These are phyloP conservation scores for Cordilura impudica DNA, from an alignment of 2,888 invertebrate genomes.

Conservation along the genomic window DNA sequence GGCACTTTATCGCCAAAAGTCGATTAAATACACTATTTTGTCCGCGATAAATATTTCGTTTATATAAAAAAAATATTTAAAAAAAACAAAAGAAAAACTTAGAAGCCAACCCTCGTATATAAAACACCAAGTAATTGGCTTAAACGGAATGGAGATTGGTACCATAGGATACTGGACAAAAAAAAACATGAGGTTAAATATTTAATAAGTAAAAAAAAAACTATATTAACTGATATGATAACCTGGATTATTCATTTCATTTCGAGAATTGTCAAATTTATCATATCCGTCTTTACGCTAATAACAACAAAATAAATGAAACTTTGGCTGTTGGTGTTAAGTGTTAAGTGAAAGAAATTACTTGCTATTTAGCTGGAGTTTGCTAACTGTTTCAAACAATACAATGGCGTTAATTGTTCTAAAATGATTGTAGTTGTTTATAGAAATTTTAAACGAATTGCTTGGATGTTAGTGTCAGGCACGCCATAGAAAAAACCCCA, in stretches of 20 bases:
- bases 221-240: neutral
- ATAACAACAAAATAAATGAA: neutral
- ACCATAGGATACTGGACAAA: neutral
- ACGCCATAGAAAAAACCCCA: constrained; percentile 23
- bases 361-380: neutral
- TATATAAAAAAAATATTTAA: neutral
- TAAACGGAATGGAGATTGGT: too few relatives aligned
- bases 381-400: neutral
- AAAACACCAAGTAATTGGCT: neutral
- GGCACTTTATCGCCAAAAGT: too few relatives aligned
- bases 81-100: neutral
- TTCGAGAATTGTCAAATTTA: neutral
- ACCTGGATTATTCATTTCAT: neutral
- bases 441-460: neutral
- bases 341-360: neutral
- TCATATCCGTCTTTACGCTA: neutral
- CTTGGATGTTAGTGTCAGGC: constrained; percentile 1
- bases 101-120: neutral
- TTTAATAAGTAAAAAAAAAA: neutral
- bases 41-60: too few relatives aligned
- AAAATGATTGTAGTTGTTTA: neutral
- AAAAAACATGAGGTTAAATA: neutral
- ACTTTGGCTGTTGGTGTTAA: neutral
- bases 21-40: too few relatives aligned
- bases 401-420: neutral